phyloP scores from a whole-genome alignment of 92 coral and sea anemone species.

The Scolanthus callimorphus region DNA sequence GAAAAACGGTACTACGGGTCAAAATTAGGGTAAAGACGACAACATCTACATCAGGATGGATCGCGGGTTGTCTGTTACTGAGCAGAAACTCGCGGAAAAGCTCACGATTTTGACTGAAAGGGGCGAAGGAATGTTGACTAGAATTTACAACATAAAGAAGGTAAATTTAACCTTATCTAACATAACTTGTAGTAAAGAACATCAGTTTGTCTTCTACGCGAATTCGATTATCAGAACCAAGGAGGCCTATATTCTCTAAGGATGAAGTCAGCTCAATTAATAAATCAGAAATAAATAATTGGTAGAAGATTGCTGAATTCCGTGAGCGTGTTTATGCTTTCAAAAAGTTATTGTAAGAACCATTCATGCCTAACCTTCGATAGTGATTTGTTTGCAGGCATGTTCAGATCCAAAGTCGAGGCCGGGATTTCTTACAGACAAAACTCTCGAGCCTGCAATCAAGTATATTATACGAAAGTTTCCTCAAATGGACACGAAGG shows the following conservation, averaged over 20 bases:
- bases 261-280: no score
- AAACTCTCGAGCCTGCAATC: constrained; percentile 87
- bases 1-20: background rate
- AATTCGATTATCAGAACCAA: no score
- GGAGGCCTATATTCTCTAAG: no score
- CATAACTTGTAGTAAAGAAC: no score
- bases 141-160: constrained; percentile 96
- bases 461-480: constrained; percentile 89
- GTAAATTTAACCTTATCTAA: no score
- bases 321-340: no score
- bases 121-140: constrained; percentile 94
- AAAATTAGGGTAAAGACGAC: background rate
- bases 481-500: constrained; percentile 89
- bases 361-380: no score
- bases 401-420: constrained; percentile 94
- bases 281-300: no score
- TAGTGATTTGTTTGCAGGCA: constrained; percentile 60
- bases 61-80: constrained; percentile 87
- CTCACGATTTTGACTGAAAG: constrained; percentile 87
- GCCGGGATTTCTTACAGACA: constrained; percentile 92
- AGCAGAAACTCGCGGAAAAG: constrained; percentile 97
- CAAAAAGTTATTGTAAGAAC: no score
- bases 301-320: no score
- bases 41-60: constrained; percentile 44
- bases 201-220: no score